Evolutionary conservation across 2,113 vertebrate genomes (phyloP), one percentile per base, ranked within the genome.

Genomic region (Anoplopoma fimbria): DNA sequence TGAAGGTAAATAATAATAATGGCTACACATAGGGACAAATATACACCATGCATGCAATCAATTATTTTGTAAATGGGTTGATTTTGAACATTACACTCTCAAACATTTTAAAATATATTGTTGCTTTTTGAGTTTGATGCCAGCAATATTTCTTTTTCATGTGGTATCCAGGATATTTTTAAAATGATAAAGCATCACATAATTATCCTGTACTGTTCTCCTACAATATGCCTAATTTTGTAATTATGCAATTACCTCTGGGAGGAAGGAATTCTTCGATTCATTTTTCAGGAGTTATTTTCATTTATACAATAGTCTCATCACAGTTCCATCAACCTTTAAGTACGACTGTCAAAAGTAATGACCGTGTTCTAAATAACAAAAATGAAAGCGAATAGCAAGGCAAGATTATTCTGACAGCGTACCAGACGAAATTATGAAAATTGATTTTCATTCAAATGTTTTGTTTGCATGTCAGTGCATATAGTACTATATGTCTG

Each of bases 341-440:
- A 71, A 84, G 70, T 77, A 86, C 69, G 68, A 74, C 75, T 79
- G 72, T 80, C 70, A 87, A 42, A 81, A 69, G 77, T 78, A 88
- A 78, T 85, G 74, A 77, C 21, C 1, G 53, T 69, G 53, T 47
- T 85, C 62, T 65, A 69, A 63, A 71, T 65, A 77, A 80, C 68
- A 81, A 29, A 45, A 67, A 70, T 51, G 29, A 51, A 64, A 61
- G 42, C 23, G 53, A 79, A 51, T 69, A 55, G 60, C 25, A 14
- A 49, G 75, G 33, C 19, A 6, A 31, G 74, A 88, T 77, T 60
- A 81, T 75, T 76, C 53, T 72, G 33, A 87, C 40, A 42, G 33
- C 27, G 81, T 76, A 81, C 70, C 45, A 79, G 71, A 80, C 74
- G 76, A 78, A 74, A 84, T 80, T 79, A 58, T 84, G 63, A 65